Conservation (phyloP, 2,888 invertebrate genomes). For the Ischnus inquisitorius region DNA sequence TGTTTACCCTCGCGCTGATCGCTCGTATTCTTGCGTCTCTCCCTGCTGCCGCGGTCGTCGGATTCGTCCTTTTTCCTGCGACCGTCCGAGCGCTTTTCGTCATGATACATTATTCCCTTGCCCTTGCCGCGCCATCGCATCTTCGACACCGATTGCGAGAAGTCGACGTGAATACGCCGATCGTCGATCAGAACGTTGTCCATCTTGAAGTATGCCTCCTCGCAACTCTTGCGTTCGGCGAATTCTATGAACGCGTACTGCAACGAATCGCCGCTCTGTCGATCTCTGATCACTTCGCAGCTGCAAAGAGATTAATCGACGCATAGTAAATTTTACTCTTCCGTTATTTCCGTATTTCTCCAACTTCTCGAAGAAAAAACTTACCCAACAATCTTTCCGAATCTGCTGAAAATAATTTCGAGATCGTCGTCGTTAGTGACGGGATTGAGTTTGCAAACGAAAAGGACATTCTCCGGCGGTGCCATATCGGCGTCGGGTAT, state of each 20-base stretch:
- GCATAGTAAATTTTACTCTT: background rate
- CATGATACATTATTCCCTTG: conserved; percentile 89
- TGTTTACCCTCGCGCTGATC: conserved; percentile 64
- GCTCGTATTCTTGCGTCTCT: conserved; percentile 64
- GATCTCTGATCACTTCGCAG: conserved; percentile 98
- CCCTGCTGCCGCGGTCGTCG: conserved; percentile 60
- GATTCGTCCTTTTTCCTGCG: conserved; percentile 59
- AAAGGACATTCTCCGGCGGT: conserved; percentile 99
- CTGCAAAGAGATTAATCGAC: conserved; percentile 83
- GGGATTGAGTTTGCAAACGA: conserved; percentile 99
- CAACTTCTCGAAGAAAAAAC: conserved; percentile 46
- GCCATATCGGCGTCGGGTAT: conserved; percentile 98
- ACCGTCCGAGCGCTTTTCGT: conserved; percentile 76
- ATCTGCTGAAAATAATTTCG: conserved; percentile 98
- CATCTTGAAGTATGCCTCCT: conserved; percentile 99
- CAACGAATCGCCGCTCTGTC: conserved; percentile 96
- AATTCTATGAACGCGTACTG: conserved; percentile 99
- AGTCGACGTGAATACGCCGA: conserved; percentile 99
- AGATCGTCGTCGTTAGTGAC: conserved; percentile 99
- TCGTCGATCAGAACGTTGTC: conserved; percentile 99
- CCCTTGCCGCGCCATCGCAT: conserved; percentile 96
- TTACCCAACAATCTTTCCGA: conserved; percentile 94
- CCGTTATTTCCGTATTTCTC: background rate
- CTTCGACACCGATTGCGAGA: conserved; percentile 99
- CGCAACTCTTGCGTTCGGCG: conserved; percentile 95